Percentiles rank a stretch among this genome's conserved stretches.
These are phyloP conservation scores for Bimastos eiseni DNA, from an alignment of 2,888 invertebrate species.

Conservation along the genomic window DNA sequence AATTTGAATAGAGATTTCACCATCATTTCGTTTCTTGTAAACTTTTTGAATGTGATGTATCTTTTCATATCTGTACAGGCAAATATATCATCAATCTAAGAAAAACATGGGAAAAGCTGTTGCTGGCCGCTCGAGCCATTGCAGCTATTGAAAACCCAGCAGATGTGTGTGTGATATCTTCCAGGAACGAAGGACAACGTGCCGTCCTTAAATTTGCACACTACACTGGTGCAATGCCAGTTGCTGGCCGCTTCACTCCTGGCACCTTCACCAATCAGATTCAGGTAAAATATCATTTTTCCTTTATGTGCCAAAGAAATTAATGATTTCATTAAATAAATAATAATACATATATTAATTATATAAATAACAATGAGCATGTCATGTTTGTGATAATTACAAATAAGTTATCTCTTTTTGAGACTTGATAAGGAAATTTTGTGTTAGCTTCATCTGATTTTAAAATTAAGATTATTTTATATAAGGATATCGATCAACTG, in stretches of 20 bases:
- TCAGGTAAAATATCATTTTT: conserved; percentile 60
- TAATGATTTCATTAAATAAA: too few relatives aligned
- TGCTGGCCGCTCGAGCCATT: conserved; percentile 94
- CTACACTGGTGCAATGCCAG: conserved; percentile 94
- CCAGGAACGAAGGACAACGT: conserved; percentile 90
- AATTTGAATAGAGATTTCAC: too few relatives aligned
- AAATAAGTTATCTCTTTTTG: too few relatives aligned
- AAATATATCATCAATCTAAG: conserved; percentile 92
- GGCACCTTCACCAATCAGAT: conserved; percentile 97
- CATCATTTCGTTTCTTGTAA: too few relatives aligned
- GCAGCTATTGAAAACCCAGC: conserved; percentile 96
- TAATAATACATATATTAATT: too few relatives aligned
- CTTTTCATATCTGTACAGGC: conserved; percentile 67
- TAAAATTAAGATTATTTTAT: too few relatives aligned
- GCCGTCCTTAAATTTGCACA: conserved; percentile 97
- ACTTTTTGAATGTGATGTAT: background rate
- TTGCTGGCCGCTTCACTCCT: conserved; percentile 98
- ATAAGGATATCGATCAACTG: too few relatives aligned
- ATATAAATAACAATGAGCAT: too few relatives aligned
- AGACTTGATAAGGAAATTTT: too few relatives aligned
- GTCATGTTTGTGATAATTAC: too few relatives aligned
- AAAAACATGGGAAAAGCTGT: conserved; percentile 96
- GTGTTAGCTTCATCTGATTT: too few relatives aligned
- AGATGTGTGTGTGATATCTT: conserved; percentile 96
- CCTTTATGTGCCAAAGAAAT: background rate